A percentile compares a stretch with the other conserved stretches of the same genome.
phyloP scores from a whole-genome alignment of 1,140 invertebrate species.

The Eumeta japonica region DNA sequence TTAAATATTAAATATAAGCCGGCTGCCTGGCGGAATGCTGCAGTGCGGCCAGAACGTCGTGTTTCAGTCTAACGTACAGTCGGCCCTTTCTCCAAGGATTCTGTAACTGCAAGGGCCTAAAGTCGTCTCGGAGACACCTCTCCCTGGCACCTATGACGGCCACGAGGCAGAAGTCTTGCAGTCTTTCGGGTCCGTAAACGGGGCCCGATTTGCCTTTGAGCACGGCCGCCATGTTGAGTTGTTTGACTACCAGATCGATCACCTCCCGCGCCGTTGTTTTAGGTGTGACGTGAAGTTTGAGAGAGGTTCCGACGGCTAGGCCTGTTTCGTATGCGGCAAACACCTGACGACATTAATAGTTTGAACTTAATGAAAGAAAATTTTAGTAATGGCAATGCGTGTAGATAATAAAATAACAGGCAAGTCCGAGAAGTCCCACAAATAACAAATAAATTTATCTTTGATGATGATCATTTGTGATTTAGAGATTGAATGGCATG shows the following conservation, averaged over 20 bases:
- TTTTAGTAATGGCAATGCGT: not conserved
- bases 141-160: conserved; percentile 91
- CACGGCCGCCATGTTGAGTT: conserved; percentile 89
- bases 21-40: conserved; percentile 79
- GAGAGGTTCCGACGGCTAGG: conserved; percentile 84
- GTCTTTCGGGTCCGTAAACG: conserved; percentile 76
- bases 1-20: conserved; percentile 61
- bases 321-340: conserved; percentile 95
- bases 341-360: conserved; percentile 66
- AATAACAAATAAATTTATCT: too few species aligned
- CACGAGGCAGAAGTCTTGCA: conserved; percentile 88
- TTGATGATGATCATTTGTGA: too few species aligned
- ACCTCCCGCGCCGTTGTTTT: conserved; percentile 90
- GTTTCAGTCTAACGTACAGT: conserved; percentile 86
- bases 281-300: conserved; percentile 88
- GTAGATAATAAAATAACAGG: not conserved
- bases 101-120: conserved; percentile 86
- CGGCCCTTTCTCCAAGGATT: conserved; percentile 94
- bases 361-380: too few species aligned
- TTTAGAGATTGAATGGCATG: too few species aligned
- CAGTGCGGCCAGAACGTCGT: conserved; percentile 82
- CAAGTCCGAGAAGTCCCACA: not conserved
- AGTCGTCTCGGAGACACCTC: conserved; percentile 88
- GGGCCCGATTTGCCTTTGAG: conserved; percentile 83
- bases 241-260: conserved; percentile 89